These are phyloP conservation scores for Leucopsar rothschildi DNA, from an alignment of 2,113 vertebrate species.

Conservation along the genomic window DNA sequence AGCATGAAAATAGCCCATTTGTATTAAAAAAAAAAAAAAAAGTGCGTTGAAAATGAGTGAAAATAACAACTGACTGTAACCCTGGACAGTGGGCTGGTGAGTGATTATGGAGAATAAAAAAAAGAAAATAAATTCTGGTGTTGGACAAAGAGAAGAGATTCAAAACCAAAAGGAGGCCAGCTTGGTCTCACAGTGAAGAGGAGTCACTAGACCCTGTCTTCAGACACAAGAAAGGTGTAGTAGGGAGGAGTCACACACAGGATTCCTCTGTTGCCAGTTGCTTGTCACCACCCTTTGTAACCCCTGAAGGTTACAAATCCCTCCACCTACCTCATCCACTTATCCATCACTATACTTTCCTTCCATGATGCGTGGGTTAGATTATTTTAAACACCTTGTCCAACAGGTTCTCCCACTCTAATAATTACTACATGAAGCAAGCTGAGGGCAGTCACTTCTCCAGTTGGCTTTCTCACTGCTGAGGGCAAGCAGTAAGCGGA, in stretches of 20 bases:
- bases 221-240: background rate
- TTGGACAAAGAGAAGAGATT: background rate
- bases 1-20: background rate
- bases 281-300: background rate
- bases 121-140: background rate
- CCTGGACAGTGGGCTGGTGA: background rate
- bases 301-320: background rate
- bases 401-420: background rate
- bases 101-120: rapidly evolving
- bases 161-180: background rate
- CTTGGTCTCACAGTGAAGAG: background rate
- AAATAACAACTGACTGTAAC: background rate
- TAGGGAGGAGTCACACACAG: background rate
- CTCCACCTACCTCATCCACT: background rate
- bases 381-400: background rate
- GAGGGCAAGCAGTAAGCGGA: background rate
- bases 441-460: background rate
- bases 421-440: background rate
- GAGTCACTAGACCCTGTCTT: background rate
- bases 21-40: background rate
- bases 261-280: background rate
- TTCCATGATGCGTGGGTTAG: background rate
- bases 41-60: background rate
- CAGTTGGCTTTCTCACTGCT: background rate
- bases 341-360: background rate